phyloP scores from a whole-genome alignment of 1,140 invertebrate species.

The Hylaeus volcanicus region DNA sequence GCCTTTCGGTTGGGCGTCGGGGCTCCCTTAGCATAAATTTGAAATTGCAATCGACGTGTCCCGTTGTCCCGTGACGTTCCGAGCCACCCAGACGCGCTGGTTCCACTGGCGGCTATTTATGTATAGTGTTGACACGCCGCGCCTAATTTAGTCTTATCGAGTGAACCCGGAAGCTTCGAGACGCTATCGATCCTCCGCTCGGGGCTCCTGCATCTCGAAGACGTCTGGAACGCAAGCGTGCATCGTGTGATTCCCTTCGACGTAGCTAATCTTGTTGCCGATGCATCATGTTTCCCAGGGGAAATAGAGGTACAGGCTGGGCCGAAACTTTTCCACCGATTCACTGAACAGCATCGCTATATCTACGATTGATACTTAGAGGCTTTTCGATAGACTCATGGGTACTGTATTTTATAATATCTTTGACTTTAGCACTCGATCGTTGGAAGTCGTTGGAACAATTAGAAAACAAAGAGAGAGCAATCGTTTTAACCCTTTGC shows the following conservation, averaged over 20 bases:
- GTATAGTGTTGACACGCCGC: conserved; percentile 51
- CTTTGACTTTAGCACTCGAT: no score
- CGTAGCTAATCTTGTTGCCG: not conserved
- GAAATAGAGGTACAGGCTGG: not conserved
- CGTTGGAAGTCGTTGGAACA: no score
- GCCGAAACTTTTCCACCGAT: no score
- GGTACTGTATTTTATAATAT: no score
- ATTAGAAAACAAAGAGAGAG: no score
- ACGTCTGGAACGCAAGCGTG: not conserved
- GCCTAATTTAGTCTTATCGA: conserved; percentile 61
- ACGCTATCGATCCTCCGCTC: conserved; percentile 49
- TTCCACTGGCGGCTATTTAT: conserved; percentile 29
- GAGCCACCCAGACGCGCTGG: not conserved
- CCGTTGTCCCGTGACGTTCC: conserved; percentile 23
- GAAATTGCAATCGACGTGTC: conserved; percentile 43
- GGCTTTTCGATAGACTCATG: no score
- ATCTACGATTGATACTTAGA: no score
- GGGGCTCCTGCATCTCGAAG: not conserved
- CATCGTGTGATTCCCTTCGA: not conserved
- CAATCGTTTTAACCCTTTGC: no score
- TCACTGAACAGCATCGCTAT: no score
- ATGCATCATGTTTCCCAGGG: not conserved
- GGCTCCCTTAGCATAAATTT: conserved; percentile 44
- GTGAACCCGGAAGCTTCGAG: conserved; percentile 35
- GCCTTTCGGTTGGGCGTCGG: not conserved